Base-by-base conservation (phyloP, 2,113 vertebrate species). In the Sula dactylatra region DNA sequence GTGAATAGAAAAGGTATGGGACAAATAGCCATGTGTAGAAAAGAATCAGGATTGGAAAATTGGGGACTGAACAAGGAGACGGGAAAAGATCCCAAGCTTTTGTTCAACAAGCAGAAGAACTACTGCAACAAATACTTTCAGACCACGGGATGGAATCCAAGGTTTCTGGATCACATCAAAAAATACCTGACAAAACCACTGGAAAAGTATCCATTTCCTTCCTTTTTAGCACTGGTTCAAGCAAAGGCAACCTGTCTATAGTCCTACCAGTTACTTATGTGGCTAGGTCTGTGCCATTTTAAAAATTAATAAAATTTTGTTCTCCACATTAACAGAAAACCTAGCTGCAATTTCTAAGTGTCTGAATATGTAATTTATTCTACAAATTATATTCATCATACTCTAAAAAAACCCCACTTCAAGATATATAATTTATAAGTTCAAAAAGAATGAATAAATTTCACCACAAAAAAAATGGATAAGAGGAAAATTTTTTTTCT, bases 101-200 rank as follows among this genome's bases (percentile, higher is more conserved):
- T 90, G 34, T 79, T 80, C 70, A 94, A 67, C 42, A 72, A 69
- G 65, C 61, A 76, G 49, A 83, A 88, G 54, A 86, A 67, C 50
- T 69, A 83, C 34, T 66, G 55, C 79, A 88, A 78, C 59, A 70
- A 77, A 72, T 76, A 71, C 38, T 89, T 96, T 59, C 81, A 94
- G 77, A 64, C 16, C 40, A 64, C 31, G 52, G 69, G 91, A 90
- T 32, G 54, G 71, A 93, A 91, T 85, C 70, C 94, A 96, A 82
- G 29, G 11, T 88, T 91, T 85, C 92, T 95, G 89, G 82, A 93
- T 72, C 87, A 52, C 82, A 87, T 82, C 56, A 94, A 61, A 93
- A 87, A 95, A 87, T 73, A 96, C 62, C 65, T 95, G 73, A 84
- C 21, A 79, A 91, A 96, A 56, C 13, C 65, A 76, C 66, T 87